Base-by-base conservation (phyloP, 2,113 vertebrate species). In the Bungarus multicinctus region DNA sequence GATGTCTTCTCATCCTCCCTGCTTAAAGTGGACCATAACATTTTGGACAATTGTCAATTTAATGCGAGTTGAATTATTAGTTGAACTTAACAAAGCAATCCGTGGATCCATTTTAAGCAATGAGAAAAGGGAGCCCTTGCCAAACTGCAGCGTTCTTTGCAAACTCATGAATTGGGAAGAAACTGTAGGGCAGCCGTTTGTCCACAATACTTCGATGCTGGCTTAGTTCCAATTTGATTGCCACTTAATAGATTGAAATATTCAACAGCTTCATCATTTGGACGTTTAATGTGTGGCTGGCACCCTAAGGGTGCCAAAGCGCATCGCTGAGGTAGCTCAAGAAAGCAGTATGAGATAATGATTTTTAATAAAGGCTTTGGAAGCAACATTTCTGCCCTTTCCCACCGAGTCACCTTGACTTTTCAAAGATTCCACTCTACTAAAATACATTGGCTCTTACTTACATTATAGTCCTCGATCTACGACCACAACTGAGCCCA, bases 31-130 rank as follows among this genome's bases (percentile, higher is more conserved):
- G 85, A 57, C 30, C 55, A 16, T 47, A 87, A 34, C 30, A 57
- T 23, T 47, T 34, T 4, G 58, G 2, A 0, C 34, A 90, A 47
- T 3, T 7, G 18, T 43, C 53, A 0, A 0, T 4, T 1, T 20
- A 20, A 45, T 18, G 0, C 0, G 55, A 12, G 39, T 39, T 0
- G 0, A 55, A 23, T 58, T 20, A 57, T 55, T 53, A 2, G 0
- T 50, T 57, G 5, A 9, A 54, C 25, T 47, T 85, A n/a, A n/a
- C 25, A 55, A 50, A 55, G 27, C 5, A 7, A 58, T 12, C 6
- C 53, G 50, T 5, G 20, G 88, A 89, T 81, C 54, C 88, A 85
- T 90, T 27, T 57, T 47, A 47, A 7, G 27, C 25, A 3, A 6
- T 9, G 39, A 12, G 60, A 20, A 5, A 5, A 12, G 43, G 34